phyloP scores from a whole-genome alignment of 1,140 invertebrate species.

The Listronotus bonariensis region DNA sequence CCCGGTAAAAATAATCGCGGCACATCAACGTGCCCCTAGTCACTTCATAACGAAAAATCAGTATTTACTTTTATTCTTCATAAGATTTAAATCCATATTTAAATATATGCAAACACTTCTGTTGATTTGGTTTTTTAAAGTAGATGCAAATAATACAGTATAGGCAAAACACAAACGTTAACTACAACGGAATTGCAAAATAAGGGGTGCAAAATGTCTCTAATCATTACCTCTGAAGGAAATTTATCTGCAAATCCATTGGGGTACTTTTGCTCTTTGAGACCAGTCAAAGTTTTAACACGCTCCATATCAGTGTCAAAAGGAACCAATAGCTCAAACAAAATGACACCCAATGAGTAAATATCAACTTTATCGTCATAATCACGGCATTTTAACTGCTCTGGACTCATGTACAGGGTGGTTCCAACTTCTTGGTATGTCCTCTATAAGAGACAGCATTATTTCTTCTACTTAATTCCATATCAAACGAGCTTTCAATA shows the following conservation, averaged over 20 bases:
- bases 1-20: too few species aligned
- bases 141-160: too few species aligned
- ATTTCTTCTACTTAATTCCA: conserved; percentile 49
- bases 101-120: too few species aligned
- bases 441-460: conserved; percentile 41
- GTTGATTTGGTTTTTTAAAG: too few species aligned
- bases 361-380: conserved; percentile 97
- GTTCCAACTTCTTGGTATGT: conserved; percentile 72
- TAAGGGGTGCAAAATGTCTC: too few species aligned
- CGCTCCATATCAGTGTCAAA: conserved; percentile 92
- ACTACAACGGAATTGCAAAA: too few species aligned
- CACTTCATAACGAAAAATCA: too few species aligned
- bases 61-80: too few species aligned
- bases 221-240: conserved; percentile 70
- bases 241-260: conserved; percentile 66
- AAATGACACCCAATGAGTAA: conserved; percentile 91
- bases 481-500: conserved; percentile 68
- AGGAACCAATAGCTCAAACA: conserved; percentile 88
- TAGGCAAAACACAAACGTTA: too few species aligned
- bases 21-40: too few species aligned
- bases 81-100: too few species aligned
- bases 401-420: conserved; percentile 95
- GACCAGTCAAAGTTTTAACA: conserved; percentile 63
- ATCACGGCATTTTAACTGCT: conserved; percentile 77
- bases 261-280: conserved; percentile 74